Percentiles rank a stretch among this genome's conserved stretches.
Conservation (phyloP, 2,888 invertebrate species). For the Stenodera caucasica region DNA sequence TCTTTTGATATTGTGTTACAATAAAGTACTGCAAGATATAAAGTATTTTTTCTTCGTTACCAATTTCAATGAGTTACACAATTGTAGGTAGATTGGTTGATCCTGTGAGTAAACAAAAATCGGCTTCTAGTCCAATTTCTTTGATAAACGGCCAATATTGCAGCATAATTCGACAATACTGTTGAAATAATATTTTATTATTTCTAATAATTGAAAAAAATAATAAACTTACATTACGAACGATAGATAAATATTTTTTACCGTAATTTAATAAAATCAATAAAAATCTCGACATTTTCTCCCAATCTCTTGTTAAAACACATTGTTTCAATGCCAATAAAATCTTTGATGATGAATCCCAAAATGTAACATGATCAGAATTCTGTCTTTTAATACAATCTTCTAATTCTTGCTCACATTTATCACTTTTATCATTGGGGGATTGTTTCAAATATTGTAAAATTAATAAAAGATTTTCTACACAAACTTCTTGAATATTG, state of each 20-base stretch:
- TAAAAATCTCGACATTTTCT: constrained; percentile 18
- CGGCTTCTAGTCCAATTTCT: constrained; percentile 16
- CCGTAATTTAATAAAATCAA: constrained; percentile 18
- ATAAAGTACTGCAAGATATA: background rate
- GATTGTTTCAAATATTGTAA: constrained; percentile 14
- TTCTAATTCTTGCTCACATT: constrained; percentile 2
- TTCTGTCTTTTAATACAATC: constrained; percentile 18
- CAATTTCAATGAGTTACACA: background rate
- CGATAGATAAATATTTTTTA: constrained; percentile 14
- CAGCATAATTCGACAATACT: constrained; percentile 22
- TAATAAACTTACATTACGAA: constrained; percentile 14
- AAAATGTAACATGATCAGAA: constrained; percentile 14
- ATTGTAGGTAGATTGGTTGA: background rate
- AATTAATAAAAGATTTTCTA: constrained; percentile 15
- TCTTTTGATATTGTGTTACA: background rate
- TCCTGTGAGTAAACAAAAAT: constrained; percentile 8
- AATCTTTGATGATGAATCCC: constrained; percentile 20
- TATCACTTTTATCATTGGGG: background rate
- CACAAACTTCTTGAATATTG: constrained; percentile 13
- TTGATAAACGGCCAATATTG: constrained; percentile 16
- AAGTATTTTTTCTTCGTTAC: background rate
- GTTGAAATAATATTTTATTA: background rate
- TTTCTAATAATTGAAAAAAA: background rate
- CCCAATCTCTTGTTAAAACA: constrained; percentile 20
- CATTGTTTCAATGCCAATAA: constrained; percentile 14